Base-by-base conservation (phyloP, 2,888 invertebrate genomes). In the Drosophila setosimentum region DNA sequence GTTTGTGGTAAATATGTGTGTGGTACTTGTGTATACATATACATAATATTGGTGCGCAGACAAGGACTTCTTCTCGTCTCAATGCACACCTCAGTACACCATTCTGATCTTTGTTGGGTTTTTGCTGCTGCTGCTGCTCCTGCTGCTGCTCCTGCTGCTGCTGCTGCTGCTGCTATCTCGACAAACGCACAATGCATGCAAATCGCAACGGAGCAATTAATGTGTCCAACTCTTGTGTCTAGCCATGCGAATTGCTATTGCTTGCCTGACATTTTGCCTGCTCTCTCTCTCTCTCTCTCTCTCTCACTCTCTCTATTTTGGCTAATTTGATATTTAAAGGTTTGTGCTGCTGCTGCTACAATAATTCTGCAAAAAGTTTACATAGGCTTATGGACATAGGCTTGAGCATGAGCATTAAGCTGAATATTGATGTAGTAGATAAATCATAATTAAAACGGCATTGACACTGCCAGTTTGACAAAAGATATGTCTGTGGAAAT, bases 161-260 rank as follows among this genome's bases (percentile, higher is more conserved):
- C 48, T 59, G 35, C 11, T 61, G 54, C 6, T 21, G 45, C 7
- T 24, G 27, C 4, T 27, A 5, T 51, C 42, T 68, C 49, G 57
- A 48, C 30, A 45, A 50, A 48, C 30, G n/a, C 30, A 57, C 50
- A 40, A 53, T 64, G 57, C 66, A 73, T 81, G 82, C 82, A 85
- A 85, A 84, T 89, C 84, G 79, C 84, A 76, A 65, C 29, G 84
- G 89, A 59, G 82, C 87, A 76, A 89, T 85, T 89, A 87, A 89
- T 71, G 68, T 73, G 71, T 73, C 86, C 76, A 78, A 76, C 75
- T 85, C 49, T 40, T 67, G 78, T 61, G 81, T 81, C 87, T 89
- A 75, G 84, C 89, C 85, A 76, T 59, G 51, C 54, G 50, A 68
- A 71, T 76, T 51, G 67, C 59, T 70, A 64, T 30, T 57, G 21